These are phyloP conservation scores for Sturmia bella DNA, from an alignment of 2,888 invertebrate genomes.

Conservation along the genomic window DNA sequence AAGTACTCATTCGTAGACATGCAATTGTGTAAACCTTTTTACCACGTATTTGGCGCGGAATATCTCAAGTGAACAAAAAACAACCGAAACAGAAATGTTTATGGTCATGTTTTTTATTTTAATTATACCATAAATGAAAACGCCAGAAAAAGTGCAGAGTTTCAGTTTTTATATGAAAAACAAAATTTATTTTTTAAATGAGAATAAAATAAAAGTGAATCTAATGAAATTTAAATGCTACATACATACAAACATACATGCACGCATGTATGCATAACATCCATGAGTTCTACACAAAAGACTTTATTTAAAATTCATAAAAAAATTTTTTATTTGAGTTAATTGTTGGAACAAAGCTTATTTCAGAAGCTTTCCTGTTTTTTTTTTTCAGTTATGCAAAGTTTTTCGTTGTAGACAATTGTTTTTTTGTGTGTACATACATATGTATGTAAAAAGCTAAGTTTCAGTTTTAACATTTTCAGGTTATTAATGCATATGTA, in stretches of 20 bases:
- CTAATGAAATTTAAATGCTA: conserved; percentile 43
- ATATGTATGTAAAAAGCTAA: too few relatives aligned
- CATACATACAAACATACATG: too few relatives aligned
- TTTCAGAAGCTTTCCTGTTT: too few relatives aligned
- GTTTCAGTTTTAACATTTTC: too few relatives aligned
- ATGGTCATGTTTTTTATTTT: conserved; percentile 63
- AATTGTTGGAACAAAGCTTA: conserved; percentile 6
- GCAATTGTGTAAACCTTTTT: conserved; percentile 34
- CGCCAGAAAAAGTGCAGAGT: conserved; percentile 36
- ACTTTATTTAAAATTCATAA: conserved; percentile 17
- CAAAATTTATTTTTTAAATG: conserved; percentile 18
- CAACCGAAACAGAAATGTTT: conserved; percentile 50
- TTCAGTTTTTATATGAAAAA: conserved; percentile 9
- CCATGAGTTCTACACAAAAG: conserved; percentile 7
- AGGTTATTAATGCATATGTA: too few relatives aligned
- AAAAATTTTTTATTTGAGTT: conserved; percentile 8
- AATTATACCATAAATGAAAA: conserved; percentile 46
- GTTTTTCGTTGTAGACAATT: too few relatives aligned
- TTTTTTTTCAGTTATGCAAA: too few relatives aligned
- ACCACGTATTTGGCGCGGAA: conserved; percentile 23
- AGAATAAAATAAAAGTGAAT: conserved; percentile 27
- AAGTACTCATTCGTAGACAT: conserved; percentile 45
- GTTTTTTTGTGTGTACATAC: too few relatives aligned
- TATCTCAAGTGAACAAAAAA: conserved; percentile 1
- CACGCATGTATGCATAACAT: neutral